phyloP scores from a whole-genome alignment of 2,888 invertebrate genomes.

The Vandiemenella viatica region DNA sequence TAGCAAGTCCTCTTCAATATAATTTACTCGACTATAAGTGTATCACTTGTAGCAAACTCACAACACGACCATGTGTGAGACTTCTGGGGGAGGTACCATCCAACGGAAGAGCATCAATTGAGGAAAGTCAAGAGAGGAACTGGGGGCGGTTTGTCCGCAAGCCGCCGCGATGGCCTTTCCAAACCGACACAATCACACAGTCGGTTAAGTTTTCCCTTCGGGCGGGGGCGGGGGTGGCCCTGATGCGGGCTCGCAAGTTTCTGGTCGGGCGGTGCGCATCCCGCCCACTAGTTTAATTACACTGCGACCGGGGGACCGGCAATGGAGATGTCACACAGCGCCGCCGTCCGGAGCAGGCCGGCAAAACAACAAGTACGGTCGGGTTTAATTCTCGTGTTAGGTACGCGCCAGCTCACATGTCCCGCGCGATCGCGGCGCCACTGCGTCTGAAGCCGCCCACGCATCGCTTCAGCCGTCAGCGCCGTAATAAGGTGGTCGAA shows the following conservation, averaged over 20 bases:
- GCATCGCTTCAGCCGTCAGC: no score
- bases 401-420: constrained; percentile 14
- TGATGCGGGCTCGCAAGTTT: neutral
- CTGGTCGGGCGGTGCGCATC: no score
- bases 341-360: neutral
- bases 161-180: neutral
- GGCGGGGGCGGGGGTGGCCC: neutral
- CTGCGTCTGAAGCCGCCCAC: no score
- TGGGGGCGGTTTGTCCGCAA: no score
- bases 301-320: constrained; percentile 1
- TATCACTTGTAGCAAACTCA: no score
- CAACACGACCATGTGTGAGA: no score
- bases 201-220: neutral
- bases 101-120: no score
- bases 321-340: neutral
- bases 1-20: no score
- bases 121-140: no score
- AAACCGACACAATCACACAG: neutral
- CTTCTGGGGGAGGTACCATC: no score
- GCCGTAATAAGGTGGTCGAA: no score
- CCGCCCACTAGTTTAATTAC: constrained; percentile 10
- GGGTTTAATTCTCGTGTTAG: constrained; percentile 13
- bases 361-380: neutral
- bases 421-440: constrained; percentile 4
- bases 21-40: no score